phyloP scores from a whole-genome alignment of 2,797 vertebrate genomes.

The Spatula clypeata region DNA sequence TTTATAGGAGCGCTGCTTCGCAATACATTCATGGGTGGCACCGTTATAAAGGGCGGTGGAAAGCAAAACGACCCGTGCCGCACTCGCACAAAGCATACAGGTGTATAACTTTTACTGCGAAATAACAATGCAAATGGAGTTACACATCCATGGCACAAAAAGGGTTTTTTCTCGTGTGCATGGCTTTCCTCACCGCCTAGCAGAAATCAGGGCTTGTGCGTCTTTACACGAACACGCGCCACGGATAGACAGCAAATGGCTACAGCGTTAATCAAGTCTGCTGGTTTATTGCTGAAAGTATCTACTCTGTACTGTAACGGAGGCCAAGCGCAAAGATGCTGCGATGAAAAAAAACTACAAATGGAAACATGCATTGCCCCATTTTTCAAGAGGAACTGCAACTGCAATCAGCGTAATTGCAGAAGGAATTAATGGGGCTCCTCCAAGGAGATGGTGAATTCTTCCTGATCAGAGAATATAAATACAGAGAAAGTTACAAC shows the following conservation, averaged over 20 bases:
- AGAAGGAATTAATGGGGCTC: neutral
- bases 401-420: neutral
- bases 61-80: neutral
- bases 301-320: slow-evolving; percentile 48
- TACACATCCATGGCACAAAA: neutral
- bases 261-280: neutral
- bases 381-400: slow-evolving; percentile 11
- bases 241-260: neutral
- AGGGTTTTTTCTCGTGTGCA: accelerated
- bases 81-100: neutral
- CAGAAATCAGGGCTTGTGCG: neutral
- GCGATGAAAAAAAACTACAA: slow-evolving; percentile 1
- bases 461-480: slow-evolving; percentile 48
- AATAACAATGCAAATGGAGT: neutral
- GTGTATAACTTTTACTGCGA: neutral
- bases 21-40: too few species aligned
- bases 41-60: neutral
- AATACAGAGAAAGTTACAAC: slow-evolving; percentile 27
- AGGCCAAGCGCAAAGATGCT: slow-evolving; percentile 3
- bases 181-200: neutral
- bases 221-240: neutral
- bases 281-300: slow-evolving; percentile 46
- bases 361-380: neutral
- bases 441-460: neutral
- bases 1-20: too few species aligned